Evolutionary conservation across 1,140 invertebrate genomes (phyloP), one percentile per base, ranked within the genome.

Genomic region (Zaprionus capensis): DNA sequence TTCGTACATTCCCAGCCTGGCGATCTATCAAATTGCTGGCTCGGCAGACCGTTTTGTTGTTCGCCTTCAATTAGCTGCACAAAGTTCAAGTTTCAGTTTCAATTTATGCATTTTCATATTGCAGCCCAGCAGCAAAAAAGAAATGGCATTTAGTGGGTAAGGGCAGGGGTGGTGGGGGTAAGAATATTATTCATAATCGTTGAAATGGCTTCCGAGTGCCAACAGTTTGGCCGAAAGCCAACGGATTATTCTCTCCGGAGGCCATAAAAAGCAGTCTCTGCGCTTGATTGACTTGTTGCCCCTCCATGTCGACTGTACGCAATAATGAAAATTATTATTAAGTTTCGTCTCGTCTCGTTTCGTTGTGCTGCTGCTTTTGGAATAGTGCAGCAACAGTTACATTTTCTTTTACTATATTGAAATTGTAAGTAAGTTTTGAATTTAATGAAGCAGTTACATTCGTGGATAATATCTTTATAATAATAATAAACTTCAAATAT

Each of bases 11-110:
- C 66, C n/a, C 41, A 22, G 15, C 34, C 17, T 55, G 46, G 44
- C 58, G 49, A 80, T 86, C 65, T 86, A 87, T 78, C 80, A 88
- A 70, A 80, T 58, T 58, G 65, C 78, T 75, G 70, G 69, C 61
- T 46, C 44, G 56, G 56, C 83, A 56, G 65, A 12, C 24, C 41
- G 46, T 4, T 55, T 55, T 46, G 17, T 80, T 80, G 73, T 51
- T 51, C 36, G 68, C 56, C 51, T 88, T 80, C 83, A 86, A 86
- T 86, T 86, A 85, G 82, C 82, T 80, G 62, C 72, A 88, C 77
- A 83, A 83, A 86, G 84, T 88, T 83, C 73, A 84, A 80, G 73
- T 73, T 80, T 80, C 81, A 87, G 78, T 88, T 82, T 78, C 71
- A 80, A 83, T 86, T 86, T 86, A 83, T 88, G 67, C 66, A 80